Conservation (phyloP, 1,140 invertebrate species). For the Formica selysi region DNA sequence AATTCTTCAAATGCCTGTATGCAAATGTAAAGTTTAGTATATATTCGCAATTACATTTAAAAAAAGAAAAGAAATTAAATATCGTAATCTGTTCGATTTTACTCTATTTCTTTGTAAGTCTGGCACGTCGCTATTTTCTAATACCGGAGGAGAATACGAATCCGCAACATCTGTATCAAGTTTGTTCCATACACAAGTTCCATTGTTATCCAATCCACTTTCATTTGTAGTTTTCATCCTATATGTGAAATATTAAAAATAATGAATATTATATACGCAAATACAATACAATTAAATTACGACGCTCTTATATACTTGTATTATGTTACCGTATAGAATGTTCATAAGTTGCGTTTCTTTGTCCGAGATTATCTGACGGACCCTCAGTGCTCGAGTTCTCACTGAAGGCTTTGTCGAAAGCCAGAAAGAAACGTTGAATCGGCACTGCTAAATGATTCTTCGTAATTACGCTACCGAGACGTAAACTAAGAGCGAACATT, state of each 20-base stretch:
- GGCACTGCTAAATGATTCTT: conserved; percentile 91
- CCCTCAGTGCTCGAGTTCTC: conserved; percentile 19
- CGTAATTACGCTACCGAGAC: conserved; percentile 95
- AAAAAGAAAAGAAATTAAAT: not conserved
- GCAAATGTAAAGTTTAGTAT: conserved; percentile 23
- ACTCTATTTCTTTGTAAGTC: conserved; percentile 80
- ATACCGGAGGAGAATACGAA: conserved; percentile 86
- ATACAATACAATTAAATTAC: not conserved
- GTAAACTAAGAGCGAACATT: conserved; percentile 91
- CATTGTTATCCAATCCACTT: conserved; percentile 42
- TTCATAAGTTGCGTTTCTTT: conserved; percentile 31
- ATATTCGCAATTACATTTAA: not conserved
- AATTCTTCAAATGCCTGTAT: conserved; percentile 92
- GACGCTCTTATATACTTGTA: not conserved
- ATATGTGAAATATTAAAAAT: conserved; percentile 22
- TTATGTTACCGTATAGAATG: conserved; percentile 47
- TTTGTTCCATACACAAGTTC: conserved; percentile 54
- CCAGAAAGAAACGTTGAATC: conserved; percentile 91
- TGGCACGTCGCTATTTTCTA: conserved; percentile 77
- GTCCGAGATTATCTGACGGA: conserved; percentile 46
- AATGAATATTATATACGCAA: not conserved
- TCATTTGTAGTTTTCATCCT: conserved; percentile 55
- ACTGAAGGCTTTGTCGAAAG: conserved; percentile 92
- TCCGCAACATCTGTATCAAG: conserved; percentile 81
- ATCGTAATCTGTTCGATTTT: conserved; percentile 23